Conservation (phyloP, 2,888 invertebrate genomes). For the Leptogaster cylindrica region DNA sequence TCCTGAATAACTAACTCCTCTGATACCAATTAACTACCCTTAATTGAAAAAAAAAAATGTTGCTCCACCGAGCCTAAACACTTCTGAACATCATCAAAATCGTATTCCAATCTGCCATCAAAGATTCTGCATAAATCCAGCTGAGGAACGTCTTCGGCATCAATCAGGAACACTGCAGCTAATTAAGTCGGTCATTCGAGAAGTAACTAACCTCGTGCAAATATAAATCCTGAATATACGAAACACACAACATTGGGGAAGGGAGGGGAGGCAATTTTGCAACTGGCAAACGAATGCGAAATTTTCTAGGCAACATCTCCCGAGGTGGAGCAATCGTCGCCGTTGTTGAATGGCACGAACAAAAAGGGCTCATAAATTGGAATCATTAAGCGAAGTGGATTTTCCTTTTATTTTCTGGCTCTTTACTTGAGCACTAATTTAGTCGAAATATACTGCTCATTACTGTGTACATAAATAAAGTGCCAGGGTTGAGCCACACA, state of each 20-base stretch:
- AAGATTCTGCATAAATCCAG: too few species aligned
- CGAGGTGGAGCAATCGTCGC: conserved; percentile 33
- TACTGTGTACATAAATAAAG: conserved; percentile 45
- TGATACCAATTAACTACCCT: too few species aligned
- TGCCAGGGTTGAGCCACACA: conserved; percentile 32
- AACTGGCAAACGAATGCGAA: conserved; percentile 36
- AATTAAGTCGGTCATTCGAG: conserved; percentile 44
- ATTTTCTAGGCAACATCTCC: conserved; percentile 10
- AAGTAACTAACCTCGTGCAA: conserved; percentile 40
- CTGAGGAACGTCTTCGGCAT: conserved; percentile 26
- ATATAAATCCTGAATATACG: conserved; percentile 17
- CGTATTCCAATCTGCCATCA: too few species aligned
- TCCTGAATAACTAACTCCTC: too few species aligned
- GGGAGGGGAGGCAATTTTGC: conserved; percentile 41
- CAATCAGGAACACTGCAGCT: conserved; percentile 42
- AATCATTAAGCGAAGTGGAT: conserved; percentile 42
- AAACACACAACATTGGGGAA: too few species aligned
- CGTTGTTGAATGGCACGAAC: conserved; percentile 12
- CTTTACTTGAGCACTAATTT: conserved; percentile 44
- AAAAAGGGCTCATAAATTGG: conserved; percentile 44
- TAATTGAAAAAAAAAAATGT: too few species aligned
- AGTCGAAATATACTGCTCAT: conserved; percentile 44
- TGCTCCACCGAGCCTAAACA: too few species aligned
- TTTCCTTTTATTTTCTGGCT: conserved; percentile 42
- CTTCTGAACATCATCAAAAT: too few species aligned